Evolutionary conservation across 2,797 vertebrate genomes (phyloP).

Genomic region (Gorsachius magnificus): DNA sequence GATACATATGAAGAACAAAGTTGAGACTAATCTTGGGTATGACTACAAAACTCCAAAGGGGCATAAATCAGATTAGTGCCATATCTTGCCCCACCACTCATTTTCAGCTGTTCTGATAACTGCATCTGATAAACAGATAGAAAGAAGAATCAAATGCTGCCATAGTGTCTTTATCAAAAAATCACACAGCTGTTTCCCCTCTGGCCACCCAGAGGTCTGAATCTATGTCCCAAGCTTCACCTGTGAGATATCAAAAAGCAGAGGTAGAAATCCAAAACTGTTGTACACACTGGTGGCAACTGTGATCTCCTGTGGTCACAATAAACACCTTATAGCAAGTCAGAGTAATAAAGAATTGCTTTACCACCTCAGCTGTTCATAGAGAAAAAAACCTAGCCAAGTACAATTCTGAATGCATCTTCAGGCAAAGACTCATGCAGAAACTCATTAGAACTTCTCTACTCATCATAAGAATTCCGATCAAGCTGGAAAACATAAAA

Average conservation of each 20-base stretch:
- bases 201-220: neutral
- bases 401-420: slow-evolving; percentile 34
- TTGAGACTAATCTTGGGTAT: neutral
- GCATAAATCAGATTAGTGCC: neutral
- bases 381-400: neutral
- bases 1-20: neutral
- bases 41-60: neutral
- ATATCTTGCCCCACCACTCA: neutral
- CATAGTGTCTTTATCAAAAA: neutral
- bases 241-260: neutral
- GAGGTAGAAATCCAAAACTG: neutral
- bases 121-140: neutral
- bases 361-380: slow-evolving; percentile 6
- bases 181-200: neutral
- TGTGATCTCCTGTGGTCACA: neutral
- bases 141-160: neutral
- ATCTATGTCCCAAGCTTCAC: neutral
- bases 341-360: neutral
- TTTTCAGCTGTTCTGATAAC: neutral
- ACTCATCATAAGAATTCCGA: slow-evolving; percentile 59
- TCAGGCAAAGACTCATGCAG: slow-evolving; percentile 9
- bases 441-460: slow-evolving; percentile 62
- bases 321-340: neutral
- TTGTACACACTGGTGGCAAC: neutral
- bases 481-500: slow-evolving; percentile 70